A percentile compares a stretch with the other conserved stretches of the same genome.
Evolutionary conservation across 92 coral and sea anemone species (phyloP).

Genomic region (Palythoa grandiflora): DNA sequence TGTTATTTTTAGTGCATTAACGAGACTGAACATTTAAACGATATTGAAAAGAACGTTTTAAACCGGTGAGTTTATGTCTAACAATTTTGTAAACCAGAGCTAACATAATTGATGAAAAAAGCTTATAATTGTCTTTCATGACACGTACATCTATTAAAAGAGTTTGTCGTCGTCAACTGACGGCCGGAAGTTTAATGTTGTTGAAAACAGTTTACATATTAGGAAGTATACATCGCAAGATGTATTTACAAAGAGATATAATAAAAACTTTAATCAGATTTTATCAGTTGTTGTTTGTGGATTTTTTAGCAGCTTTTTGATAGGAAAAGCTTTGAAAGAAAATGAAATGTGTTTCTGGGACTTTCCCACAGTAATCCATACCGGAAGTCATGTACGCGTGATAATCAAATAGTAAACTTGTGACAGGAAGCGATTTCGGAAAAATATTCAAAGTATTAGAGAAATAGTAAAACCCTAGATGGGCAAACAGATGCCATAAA

Average conservation of each 20-base stretch:
- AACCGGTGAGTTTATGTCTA: too few relatives aligned
- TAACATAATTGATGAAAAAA: too few relatives aligned
- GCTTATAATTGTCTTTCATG: too few relatives aligned
- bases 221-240: too few relatives aligned
- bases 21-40: too few relatives aligned
- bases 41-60: too few relatives aligned
- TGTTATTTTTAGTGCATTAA: too few relatives aligned
- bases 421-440: constrained; percentile 1
- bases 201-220: too few relatives aligned
- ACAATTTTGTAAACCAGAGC: too few relatives aligned
- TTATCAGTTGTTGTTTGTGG: background rate
- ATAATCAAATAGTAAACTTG: background rate
- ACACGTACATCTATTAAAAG: too few relatives aligned
- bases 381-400: constrained; percentile 22
- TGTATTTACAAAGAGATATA: background rate
- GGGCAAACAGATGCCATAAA: background rate
- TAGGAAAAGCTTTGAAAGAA: background rate
- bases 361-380: background rate
- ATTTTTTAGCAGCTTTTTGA: background rate
- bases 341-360: background rate
- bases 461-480: background rate
- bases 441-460: background rate
- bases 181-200: too few relatives aligned
- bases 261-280: background rate
- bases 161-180: too few relatives aligned